Base-by-base conservation (phyloP, 2,888 invertebrate genomes). In the Dinocampus coccinellae region DNA sequence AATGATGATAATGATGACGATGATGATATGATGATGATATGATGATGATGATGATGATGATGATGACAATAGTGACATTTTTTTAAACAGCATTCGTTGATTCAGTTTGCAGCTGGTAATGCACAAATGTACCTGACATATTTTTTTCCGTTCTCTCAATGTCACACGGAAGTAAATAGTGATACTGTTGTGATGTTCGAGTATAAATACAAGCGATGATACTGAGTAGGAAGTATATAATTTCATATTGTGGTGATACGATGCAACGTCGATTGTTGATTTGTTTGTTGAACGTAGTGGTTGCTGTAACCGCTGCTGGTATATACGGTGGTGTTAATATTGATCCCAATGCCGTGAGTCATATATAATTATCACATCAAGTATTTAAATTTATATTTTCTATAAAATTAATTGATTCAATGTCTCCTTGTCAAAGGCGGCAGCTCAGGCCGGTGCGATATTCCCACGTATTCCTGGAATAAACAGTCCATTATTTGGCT, bases 121-220 rank as follows among this genome's bases (percentile, higher is more conserved):
- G 75, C n/a, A 22, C 80, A 82, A 78, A 64, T 78, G 80, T 53
- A 55, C 33, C 22, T 55, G 62, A 74, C 16, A 79, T 73, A 72
- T 77, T 3, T 24, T 62, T 62, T n/a, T 39, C 13, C 20, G 4
- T 61, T 24, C 3, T 24, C 22, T 78, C 75, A 70, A 47, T 65
- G 73, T 72, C 66, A 75, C 69, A 69, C 63, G 58, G 60, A 74
- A 74, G 70, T 64, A 63, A 67, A 69, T 65, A 66, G 57, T 62
- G 13, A 60, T 9, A 34, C 26, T 24, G 65, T 65, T 74, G 58
- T 6, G 7, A 2, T 33, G 47, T 26, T 26, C 11, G 9, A 6
- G 65, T 81, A 81, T 81, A 82, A 81, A 80, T 79, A 68, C 61
- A 61, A 20, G 65, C 62, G 66, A 70, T 64, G 62, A 68, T 42